Percentiles rank a stretch among this genome's conserved stretches.
Evolutionary conservation across 2,888 invertebrate genomes (phyloP).

Genomic region (Thereva unica): DNA sequence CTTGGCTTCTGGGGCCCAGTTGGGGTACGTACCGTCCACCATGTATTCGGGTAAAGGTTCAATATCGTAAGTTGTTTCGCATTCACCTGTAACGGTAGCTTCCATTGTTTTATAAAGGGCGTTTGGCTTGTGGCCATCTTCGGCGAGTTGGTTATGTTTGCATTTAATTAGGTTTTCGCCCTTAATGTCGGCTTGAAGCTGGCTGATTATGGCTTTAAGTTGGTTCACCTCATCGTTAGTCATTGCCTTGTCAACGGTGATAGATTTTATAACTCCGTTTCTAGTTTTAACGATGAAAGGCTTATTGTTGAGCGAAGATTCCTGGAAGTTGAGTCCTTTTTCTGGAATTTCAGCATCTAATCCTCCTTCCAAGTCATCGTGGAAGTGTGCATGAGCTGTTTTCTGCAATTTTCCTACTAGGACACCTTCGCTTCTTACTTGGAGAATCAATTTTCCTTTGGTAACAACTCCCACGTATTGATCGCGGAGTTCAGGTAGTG

Average conservation of each 20-base stretch:
- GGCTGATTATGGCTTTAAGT: conserved; percentile 69
- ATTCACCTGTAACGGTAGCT: conserved; percentile 70
- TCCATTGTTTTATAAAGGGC: conserved; percentile 72
- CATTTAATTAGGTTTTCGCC: conserved; percentile 62
- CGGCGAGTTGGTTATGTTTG: conserved; percentile 58
- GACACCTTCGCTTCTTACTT: conserved; percentile 59
- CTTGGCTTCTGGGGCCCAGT: conserved; percentile 60
- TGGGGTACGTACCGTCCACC: conserved; percentile 62
- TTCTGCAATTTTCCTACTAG: conserved; percentile 61
- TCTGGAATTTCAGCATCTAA: conserved; percentile 60
- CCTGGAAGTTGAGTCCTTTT: conserved; percentile 61
- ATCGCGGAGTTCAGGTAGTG: conserved; percentile 62
- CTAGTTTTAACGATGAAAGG: conserved; percentile 67
- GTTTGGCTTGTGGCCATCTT: conserved; percentile 59
- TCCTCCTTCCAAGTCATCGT: conserved; percentile 61
- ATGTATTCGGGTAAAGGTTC: conserved; percentile 64
- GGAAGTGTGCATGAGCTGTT: conserved; percentile 62
- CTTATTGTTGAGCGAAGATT: conserved; percentile 62
- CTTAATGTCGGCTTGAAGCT: conserved; percentile 70
- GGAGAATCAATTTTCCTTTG: conserved; percentile 63
- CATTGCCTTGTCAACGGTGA: conserved; percentile 62
- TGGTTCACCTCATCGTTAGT: conserved; percentile 70
- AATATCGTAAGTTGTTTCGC: conserved; percentile 72
- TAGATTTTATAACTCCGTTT: conserved; percentile 65
- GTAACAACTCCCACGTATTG: conserved; percentile 62